phyloP scores from a whole-genome alignment of 2,797 vertebrate species.

The Odontamblyopus lacepedii region DNA sequence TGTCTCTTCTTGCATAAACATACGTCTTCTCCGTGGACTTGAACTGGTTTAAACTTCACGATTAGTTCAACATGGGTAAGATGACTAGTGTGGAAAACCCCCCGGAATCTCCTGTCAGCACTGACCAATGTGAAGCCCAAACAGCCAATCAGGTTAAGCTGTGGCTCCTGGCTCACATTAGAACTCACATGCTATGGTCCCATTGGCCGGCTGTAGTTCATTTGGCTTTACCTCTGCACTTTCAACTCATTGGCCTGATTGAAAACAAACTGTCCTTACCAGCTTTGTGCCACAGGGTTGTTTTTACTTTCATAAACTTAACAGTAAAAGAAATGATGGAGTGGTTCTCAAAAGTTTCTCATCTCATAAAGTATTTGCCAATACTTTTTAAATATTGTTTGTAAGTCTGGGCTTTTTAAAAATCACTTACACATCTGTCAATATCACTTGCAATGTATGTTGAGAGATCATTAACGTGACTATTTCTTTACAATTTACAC shows the following conservation, averaged over 20 bases:
- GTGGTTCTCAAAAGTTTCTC: neutral
- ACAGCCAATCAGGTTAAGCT: constrained; percentile 36
- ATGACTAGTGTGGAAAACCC: constrained; percentile 41
- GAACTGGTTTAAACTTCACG: constrained; percentile 18
- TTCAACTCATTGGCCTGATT: constrained; percentile 59
- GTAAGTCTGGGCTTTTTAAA: neutral
- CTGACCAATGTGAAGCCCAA: constrained; percentile 38
- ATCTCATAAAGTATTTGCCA: neutral
- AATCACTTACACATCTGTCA: neutral
- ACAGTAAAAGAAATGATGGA: neutral
- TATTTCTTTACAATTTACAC: too few species aligned
- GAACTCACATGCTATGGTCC: constrained; percentile 44
- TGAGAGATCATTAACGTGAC: too few species aligned
- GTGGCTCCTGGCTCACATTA: constrained; percentile 67
- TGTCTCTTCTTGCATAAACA: constrained; percentile 1
- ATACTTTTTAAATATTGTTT: neutral
- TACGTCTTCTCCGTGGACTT: constrained; percentile 13
- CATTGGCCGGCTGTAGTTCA: constrained; percentile 48
- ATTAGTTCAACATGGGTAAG: constrained; percentile 38
- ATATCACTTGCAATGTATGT: too few species aligned
- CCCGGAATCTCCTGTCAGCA: constrained; percentile 50
- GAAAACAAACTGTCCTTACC: constrained; percentile 36
- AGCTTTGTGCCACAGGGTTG: constrained; percentile 14
- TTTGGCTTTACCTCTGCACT: constrained; percentile 50
- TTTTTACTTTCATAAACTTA: constrained; percentile 27